Base-by-base conservation (phyloP, 2,888 invertebrate species). In the Drosophila aldrichi region DNA sequence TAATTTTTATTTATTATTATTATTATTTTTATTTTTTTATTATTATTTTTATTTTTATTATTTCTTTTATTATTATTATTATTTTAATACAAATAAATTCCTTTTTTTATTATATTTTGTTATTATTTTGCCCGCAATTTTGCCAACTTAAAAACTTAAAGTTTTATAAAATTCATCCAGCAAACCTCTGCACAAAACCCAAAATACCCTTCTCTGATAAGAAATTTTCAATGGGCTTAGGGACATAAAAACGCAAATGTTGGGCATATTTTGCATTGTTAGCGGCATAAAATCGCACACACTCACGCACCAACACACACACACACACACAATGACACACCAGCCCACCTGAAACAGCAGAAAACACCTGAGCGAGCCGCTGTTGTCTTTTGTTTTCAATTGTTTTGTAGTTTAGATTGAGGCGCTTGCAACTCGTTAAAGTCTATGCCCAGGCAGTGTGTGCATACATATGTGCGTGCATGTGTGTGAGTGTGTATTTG, bases 211-310 rank as follows among this genome's bases (percentile, higher is more conserved):
- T 1, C 20, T 3, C 6, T 25, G n/a, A 12, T 7, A 29, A 10
- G 2, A 16, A 3, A n/a, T n/a, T 52, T 36, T 12, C 54, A 25
- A 54, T 40, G 51, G 51, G 51, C 40, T 54, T 40, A 6, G 25
- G 54, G 54, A 2, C 16, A 75, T 76, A 70, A 63, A 74, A 70
- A 63, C 32, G 66, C 82, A 72, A 83, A 84, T 86, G 84, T 84
- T 86, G 82, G 82, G 83, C 84, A 84, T 86, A 84, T 84, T 86
- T 84, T 84, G 80, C 83, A 84, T 86, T 84, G 84, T 84, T 84
- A 71, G 73, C 59, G 65, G 74, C 86, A 81, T 74, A 70, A 81
- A 81, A 78, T 81, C 81, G 70, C 82, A 68, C 70, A 82, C 71
- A 74, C 74, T 63, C 74, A 70, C 62, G 58, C 48, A 64, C 55